phyloP scores from a whole-genome alignment of 2,113 vertebrate genomes.

The Pelvicachromis taeniatus region DNA sequence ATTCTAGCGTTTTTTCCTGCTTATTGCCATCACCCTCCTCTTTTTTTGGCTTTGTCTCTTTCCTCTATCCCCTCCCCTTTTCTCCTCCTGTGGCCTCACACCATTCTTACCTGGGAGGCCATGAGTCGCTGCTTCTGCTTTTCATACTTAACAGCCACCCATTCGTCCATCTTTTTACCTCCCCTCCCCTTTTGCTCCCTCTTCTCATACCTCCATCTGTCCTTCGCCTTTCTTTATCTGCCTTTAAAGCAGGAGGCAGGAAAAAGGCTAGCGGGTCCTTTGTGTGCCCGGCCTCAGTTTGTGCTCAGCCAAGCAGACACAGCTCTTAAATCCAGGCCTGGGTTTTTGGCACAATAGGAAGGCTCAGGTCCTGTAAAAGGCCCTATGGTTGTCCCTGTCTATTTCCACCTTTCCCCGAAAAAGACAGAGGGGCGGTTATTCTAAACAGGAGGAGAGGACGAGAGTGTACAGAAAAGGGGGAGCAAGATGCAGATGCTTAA shows the following conservation, averaged over 20 bases:
- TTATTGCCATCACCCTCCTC: conserved; percentile 26
- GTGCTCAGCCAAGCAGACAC: conserved; percentile 65
- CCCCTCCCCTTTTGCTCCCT: neutral
- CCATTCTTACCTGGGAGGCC: conserved; percentile 64
- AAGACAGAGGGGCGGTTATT: conserved; percentile 32
- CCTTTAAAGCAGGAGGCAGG: conserved; percentile 55
- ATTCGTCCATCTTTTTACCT: neutral
- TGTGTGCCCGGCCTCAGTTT: conserved; percentile 55
- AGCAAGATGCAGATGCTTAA: conserved; percentile 19
- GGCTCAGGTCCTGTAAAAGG: conserved; percentile 50
- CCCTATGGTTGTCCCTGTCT: conserved; percentile 46
- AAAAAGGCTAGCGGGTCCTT: conserved; percentile 59
- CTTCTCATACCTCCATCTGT: conserved; percentile 63
- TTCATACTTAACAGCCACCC: conserved; percentile 40
- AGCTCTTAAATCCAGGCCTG: conserved; percentile 59
- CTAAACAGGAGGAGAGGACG: conserved; percentile 24
- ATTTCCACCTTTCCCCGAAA: conserved; percentile 44
- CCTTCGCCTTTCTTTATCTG: conserved; percentile 50
- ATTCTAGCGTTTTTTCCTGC: conserved; percentile 29
- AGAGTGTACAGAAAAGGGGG: neutral
- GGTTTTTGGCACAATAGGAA: conserved; percentile 60
- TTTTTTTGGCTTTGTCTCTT: neutral
- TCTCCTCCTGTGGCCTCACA: conserved; percentile 1
- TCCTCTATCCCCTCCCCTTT: neutral
- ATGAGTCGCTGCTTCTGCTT: conserved; percentile 43